Base-by-base conservation (phyloP, 2,888 invertebrate genomes). In the Acleris sparsana region DNA sequence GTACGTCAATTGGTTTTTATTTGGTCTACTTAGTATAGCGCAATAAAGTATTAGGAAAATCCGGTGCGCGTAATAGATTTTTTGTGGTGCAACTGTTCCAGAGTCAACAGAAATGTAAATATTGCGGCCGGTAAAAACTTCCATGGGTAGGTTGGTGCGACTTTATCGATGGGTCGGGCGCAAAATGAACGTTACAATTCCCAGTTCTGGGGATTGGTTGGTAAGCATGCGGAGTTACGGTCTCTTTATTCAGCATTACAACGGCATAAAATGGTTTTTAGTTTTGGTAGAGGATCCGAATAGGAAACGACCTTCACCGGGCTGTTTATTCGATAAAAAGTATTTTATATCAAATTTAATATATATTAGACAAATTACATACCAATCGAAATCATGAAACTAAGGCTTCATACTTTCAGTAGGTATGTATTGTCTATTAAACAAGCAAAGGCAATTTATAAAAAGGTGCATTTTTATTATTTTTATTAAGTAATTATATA, bases 181-280 rank as follows among this genome's bases (percentile, higher is more conserved):
- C 56, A 61, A 61, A 65, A 52, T 56, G 55, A 46, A 65, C 60
- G 43, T 56, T 51, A 46, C 55, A 61, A 49, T 64, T 60, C 49
- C 59, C 64, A 46, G 53, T 61, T 56, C 43, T 46, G 33, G 33
- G 51, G 33, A 51, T 44, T 44, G 25, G 25, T 25, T 44, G 29
- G 44, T 25, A 29, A 13, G 49, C 18, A 9, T 22, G 16, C 16
- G 25, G 43, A 39, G 1, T n/a, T n/a, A n/a, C n/a, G n/a, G 44
- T 0, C 1, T n/a, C 6, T 44, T 44, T 13, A 44, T 55, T 43
- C 16, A 11, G 20, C 16, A 16, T 20, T 16, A 13, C 43, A 13
- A 55, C 43, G 11, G 33, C 33, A 33, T 18, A 18, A 17, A 53
- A 18, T 53, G 39, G 39, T 25, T 33, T 53, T 53, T 39, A 39